Conservation (phyloP, 2,888 invertebrate species). For the Hirtodrosophila histrioides region DNA sequence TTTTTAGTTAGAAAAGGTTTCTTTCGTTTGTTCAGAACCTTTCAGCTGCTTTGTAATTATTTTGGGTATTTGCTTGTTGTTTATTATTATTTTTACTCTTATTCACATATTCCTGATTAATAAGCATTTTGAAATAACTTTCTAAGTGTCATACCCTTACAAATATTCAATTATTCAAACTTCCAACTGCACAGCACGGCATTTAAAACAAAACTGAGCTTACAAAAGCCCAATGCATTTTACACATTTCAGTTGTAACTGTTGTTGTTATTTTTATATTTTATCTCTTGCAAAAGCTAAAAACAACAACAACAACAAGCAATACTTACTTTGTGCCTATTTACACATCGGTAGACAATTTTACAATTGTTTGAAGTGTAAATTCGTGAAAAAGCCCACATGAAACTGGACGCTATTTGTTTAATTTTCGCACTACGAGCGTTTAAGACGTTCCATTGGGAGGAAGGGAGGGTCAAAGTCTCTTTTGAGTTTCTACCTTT, state of each 20-base stretch:
- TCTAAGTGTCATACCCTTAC: no score
- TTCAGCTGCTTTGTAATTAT: no score
- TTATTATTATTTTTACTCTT: no score
- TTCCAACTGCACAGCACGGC: constrained; percentile 59
- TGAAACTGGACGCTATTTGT: constrained; percentile 58
- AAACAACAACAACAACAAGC: constrained; percentile 29
- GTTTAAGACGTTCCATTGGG: constrained; percentile 24
- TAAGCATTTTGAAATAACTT: no score
- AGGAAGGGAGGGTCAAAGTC: constrained; percentile 44
- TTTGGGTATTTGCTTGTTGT: no score
- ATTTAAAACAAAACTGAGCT: constrained; percentile 63
- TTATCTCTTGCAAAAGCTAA: constrained; percentile 57
- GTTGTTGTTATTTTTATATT: constrained; percentile 32
- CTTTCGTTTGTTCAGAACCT: no score
- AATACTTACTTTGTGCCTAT: constrained; percentile 68
- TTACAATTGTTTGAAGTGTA: constrained; percentile 76
- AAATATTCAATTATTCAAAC: neutral
- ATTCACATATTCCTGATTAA: no score
- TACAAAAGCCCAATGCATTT: constrained; percentile 47
- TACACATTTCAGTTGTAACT: constrained; percentile 15
- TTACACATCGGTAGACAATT: constrained; percentile 64
- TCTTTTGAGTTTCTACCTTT: constrained; percentile 32
- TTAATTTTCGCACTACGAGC: constrained; percentile 66
- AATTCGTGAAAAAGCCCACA: constrained; percentile 65
- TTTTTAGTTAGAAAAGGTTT: no score